Percentiles rank a stretch among this genome's conserved stretches.
phyloP scores from a whole-genome alignment of 2,888 invertebrate species.

The Phasia obesa region DNA sequence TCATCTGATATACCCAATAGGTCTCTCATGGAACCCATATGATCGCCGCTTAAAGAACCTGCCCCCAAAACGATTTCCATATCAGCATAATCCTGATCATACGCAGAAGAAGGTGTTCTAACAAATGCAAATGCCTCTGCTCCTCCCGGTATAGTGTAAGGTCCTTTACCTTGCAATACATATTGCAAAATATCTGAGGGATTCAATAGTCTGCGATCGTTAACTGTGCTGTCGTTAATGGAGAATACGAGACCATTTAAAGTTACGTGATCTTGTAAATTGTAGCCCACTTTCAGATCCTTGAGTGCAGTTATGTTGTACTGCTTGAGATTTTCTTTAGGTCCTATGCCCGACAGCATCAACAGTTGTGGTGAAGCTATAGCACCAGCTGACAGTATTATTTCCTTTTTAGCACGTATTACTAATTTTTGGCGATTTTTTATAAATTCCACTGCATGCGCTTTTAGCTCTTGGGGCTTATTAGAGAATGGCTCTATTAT shows the following conservation, averaged over 20 bases:
- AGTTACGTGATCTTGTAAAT: constrained; percentile 91
- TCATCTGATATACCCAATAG: constrained; percentile 84
- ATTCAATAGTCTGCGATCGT: constrained; percentile 84
- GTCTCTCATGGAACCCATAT: constrained; percentile 86
- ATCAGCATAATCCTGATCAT: constrained; percentile 86
- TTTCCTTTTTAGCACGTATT: constrained; percentile 87
- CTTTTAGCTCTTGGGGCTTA: constrained; percentile 75
- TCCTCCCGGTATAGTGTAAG: constrained; percentile 90
- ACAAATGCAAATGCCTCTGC: constrained; percentile 90
- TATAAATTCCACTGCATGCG: constrained; percentile 87
- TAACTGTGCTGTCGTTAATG: constrained; percentile 87
- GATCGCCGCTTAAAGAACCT: constrained; percentile 89
- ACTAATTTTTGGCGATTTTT: constrained; percentile 84
- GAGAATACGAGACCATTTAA: constrained; percentile 88
- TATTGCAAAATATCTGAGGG: constrained; percentile 86
- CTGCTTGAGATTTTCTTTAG: constrained; percentile 85
- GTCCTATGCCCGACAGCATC: constrained; percentile 93
- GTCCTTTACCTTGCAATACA: constrained; percentile 86
- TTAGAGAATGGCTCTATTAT: constrained; percentile 85
- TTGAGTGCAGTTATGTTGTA: constrained; percentile 86
- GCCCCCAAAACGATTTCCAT: constrained; percentile 91
- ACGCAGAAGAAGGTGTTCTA: constrained; percentile 85
- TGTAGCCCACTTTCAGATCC: constrained; percentile 90
- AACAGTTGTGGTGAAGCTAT: constrained; percentile 93
- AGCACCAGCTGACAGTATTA: constrained; percentile 90